These are phyloP conservation scores for Orussus abietinus DNA, from an alignment of 1,140 invertebrate genomes.

Conservation along the genomic window DNA sequence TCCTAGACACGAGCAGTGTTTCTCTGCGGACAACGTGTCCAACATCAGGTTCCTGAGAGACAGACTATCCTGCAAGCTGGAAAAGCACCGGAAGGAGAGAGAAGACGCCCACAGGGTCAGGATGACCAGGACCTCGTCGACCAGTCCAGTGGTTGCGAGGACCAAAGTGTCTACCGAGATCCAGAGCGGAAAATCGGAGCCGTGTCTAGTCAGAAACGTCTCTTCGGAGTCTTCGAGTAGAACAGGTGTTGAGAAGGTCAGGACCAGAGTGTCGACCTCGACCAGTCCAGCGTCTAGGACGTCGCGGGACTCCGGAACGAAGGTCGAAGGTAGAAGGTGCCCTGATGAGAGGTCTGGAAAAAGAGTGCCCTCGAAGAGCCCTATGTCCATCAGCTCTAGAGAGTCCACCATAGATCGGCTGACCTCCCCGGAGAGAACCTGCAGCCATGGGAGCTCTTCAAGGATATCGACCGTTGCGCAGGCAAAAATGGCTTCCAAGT, in stretches of 20 bases:
- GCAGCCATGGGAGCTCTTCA: conserved; percentile 6
- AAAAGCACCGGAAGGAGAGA: conserved; percentile 50
- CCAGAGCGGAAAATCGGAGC: conserved; percentile 30
- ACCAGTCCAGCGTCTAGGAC: conserved; percentile 22
- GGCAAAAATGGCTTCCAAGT: background rate
- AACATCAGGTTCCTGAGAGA: conserved; percentile 59
- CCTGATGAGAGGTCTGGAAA: conserved; percentile 12
- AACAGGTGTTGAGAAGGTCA: background rate
- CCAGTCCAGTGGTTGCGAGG: conserved; percentile 22
- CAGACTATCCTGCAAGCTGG: conserved; percentile 57
- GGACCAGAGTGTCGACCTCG: conserved; percentile 10
- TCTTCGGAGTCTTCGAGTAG: background rate
- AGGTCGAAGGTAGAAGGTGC: conserved; percentile 9
- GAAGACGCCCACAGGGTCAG: conserved; percentile 36
- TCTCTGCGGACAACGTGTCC: conserved; percentile 44
- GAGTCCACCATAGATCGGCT: conserved; percentile 6
- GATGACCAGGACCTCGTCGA: conserved; percentile 42
- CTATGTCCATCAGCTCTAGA: conserved; percentile 6
- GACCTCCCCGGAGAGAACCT: conserved; percentile 6
- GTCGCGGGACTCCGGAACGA: conserved; percentile 10
- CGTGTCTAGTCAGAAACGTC: conserved; percentile 20
- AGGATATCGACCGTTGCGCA: background rate
- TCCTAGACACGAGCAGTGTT: conserved; percentile 59
- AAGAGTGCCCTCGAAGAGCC: conserved; percentile 13
- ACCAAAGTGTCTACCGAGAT: conserved; percentile 8